Base-by-base conservation (phyloP, 2,797 vertebrate species). In the Eleutherodactylus coqui region DNA sequence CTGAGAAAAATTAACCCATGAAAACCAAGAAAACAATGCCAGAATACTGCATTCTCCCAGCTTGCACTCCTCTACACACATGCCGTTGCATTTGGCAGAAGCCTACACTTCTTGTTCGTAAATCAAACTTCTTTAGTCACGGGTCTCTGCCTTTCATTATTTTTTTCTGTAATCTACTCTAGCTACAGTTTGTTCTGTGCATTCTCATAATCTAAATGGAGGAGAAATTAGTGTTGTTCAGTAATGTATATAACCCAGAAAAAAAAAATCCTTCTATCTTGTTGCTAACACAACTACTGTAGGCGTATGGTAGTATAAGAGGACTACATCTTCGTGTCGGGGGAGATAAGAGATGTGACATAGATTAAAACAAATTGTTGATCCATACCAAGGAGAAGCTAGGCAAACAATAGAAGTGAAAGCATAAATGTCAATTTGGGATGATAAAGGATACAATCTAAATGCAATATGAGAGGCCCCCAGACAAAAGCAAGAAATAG, bases 381-480 rank as follows among this genome's bases (percentile, higher is more conserved):
- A 94, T 92, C 93, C 94, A 86, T 87, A 92, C 92, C 88, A 89
- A 91, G 90, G 89, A 94, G 93, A 91, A 95, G 93, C 93, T 90
- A 80, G 91, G 93, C 93, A 95, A 96, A 96, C 95, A 96, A 95
- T 94, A 92, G 93, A 93, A 93, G 93, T 93, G 93, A 95, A 95
- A 96, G 95, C 95, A 96, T 95, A 96, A 96, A 96, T 92, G 94
- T 96, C 95, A 96, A 96, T 96, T 96, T 96, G 91, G 91, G 93
- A 96, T 95, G 95, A 95, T 95, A 93, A 95, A 95, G 92, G 94
- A 94, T 93, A 96, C 96, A 96, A 96, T 96, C 95, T 95, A 94
- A 95, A 95, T 94, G 94, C 94, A 96, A 96, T 94, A 92, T 90
- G 95, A 95, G 95, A 94, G 92, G 95, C 95, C 95, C 95, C 94